Percentiles rank a stretch among this genome's conserved stretches.
These are phyloP conservation scores for Agapornis roseicollis DNA, from an alignment of 2,113 vertebrate species.

Conservation along the genomic window DNA sequence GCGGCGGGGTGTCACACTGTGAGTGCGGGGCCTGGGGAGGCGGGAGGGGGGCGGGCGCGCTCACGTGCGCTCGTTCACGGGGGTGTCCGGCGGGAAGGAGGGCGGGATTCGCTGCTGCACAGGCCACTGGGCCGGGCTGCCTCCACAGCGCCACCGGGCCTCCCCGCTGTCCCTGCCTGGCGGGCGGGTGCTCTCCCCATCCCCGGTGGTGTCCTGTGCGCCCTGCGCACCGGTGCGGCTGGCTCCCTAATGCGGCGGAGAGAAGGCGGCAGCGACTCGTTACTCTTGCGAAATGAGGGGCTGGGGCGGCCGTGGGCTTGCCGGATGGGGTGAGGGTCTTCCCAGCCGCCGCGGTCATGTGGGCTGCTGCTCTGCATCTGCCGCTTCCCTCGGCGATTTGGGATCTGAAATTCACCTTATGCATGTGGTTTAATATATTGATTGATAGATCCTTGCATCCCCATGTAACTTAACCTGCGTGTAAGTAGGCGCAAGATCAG, in stretches of 20 bases:
- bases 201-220: neutral
- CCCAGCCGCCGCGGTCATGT: neutral
- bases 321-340: neutral
- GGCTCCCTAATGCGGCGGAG: neutral
- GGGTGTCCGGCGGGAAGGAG: no score
- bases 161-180: neutral
- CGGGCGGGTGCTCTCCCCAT: neutral
- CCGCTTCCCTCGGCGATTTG: accelerated
- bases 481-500: accelerated
- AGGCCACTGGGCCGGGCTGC: neutral
- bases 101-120: neutral
- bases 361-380: neutral
- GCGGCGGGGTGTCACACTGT: neutral
- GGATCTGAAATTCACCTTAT: neutral
- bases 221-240: neutral
- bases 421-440: accelerated
- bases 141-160: neutral
- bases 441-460: no score
- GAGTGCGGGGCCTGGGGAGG: neutral
- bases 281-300: neutral
- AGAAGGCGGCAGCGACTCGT: neutral
- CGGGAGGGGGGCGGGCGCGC: neutral
- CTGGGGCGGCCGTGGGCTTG: neutral
- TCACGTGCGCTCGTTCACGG: no score
- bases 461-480: accelerated